Evolutionary conservation across 2,113 vertebrate species (phyloP), one percentile per base, ranked within the genome.

Genomic region (Galemys pyrenaicus): DNA sequence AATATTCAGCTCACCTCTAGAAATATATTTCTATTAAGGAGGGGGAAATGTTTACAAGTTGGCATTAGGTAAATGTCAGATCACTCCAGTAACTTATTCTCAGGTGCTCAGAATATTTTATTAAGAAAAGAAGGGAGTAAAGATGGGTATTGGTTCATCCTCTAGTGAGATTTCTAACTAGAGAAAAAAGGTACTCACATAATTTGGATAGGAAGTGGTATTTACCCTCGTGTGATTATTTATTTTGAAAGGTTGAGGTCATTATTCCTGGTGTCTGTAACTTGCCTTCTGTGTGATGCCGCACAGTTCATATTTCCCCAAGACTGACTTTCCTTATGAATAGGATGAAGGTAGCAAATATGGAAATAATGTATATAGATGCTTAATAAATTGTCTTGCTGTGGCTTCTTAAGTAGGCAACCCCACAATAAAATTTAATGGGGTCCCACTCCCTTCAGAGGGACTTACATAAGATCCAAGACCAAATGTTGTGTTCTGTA

Each of bases 161-260:
- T 85, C 85, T 92, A 88, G 46, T 92, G 44, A n/a, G 24, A 75
- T 87, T 89, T 81, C 35, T 92, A 49, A 89, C 54, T 70, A 74
- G 71, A 11, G 24, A 87, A 68, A 92, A 83, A 80, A 3, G n/a
- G 83, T 46, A 51, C 64, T 54, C 60, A 54, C 26, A 22, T 51
- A 41, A 83, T 20, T 83, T 79, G 77, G 16, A 32, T 64, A 81
- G 41, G 35, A 89, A 77, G 9, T 35, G 44, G 19, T 46, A 9
- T 58, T 86, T 92, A 46, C 44, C 6, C 1, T 91, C 44, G 3
- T 11, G 2, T 46, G 46, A 74, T 79, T 49, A 89, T 92, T 35
- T 56, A 79, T 35, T n/a, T 28, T 41, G 70, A 78, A 74, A 32
- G 9, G 0, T 73, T 94, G 64, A 46, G 41, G 88, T 16, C 49